These are phyloP conservation scores for Allobates femoralis DNA, from an alignment of 2,797 vertebrate genomes.

Conservation along the genomic window DNA sequence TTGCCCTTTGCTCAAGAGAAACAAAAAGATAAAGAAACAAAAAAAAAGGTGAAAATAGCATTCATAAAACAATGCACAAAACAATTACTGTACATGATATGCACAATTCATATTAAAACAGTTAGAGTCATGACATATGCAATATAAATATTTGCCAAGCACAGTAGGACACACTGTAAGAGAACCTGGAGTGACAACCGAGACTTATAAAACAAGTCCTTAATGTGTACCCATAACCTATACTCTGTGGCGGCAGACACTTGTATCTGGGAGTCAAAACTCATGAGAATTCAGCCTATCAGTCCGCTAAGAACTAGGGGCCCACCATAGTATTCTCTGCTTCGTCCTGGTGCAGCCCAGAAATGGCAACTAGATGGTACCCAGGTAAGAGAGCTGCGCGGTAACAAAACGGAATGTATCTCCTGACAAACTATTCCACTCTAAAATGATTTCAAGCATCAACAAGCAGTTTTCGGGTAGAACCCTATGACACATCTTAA, in stretches of 20 bases:
- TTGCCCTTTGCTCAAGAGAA: conserved; percentile 78
- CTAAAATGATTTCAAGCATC: conserved; percentile 87
- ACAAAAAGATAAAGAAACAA: conserved; percentile 68
- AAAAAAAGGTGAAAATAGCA: conserved; percentile 85
- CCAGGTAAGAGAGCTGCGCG: conserved; percentile 73
- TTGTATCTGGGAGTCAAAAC: background rate
- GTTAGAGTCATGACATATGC: conserved; percentile 76
- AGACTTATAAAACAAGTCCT: conserved; percentile 99
- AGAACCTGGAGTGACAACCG: conserved; percentile 75
- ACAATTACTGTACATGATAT: conserved; percentile 94
- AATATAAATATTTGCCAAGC: conserved; percentile 75
- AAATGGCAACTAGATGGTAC: background rate
- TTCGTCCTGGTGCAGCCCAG: background rate
- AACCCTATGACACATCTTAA: background rate
- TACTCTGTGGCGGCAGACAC: conserved; percentile 3
- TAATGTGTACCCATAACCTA: conserved; percentile 72
- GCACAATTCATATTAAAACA: conserved; percentile 78
- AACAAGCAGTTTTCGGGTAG: conserved; percentile 69
- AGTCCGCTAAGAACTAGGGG: background rate
- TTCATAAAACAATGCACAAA: conserved; percentile 93
- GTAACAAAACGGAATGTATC: conserved; percentile 87
- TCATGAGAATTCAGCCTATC: background rate
- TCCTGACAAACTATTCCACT: conserved; percentile 79
- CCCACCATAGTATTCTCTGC: background rate
- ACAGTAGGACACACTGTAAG: conserved; percentile 72